phyloP scores from a whole-genome alignment of 2,113 vertebrate genomes.

The Phyllopteryx taeniolatus region DNA sequence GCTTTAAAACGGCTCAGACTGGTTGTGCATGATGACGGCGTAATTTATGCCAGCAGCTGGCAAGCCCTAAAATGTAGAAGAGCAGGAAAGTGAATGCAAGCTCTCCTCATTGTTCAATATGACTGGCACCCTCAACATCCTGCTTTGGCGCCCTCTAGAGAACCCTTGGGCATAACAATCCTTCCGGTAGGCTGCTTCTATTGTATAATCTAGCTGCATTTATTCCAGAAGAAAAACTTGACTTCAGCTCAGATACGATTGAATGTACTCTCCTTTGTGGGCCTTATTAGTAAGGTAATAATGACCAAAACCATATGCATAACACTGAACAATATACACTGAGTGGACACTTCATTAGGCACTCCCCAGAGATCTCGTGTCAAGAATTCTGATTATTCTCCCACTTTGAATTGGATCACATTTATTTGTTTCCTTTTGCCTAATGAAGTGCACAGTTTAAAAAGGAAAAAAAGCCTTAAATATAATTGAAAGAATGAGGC shows the following conservation, averaged over 20 bases:
- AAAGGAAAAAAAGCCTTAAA: slow-evolving; percentile 49
- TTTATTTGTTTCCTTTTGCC: too few species aligned
- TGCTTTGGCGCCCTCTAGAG: background rate
- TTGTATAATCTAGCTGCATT: background rate
- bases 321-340: background rate
- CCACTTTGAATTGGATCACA: too few species aligned
- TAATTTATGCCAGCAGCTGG: background rate
- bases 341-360: background rate
- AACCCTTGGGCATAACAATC: background rate
- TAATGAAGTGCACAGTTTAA: too few species aligned
- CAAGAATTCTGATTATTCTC: background rate
- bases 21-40: background rate
- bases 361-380: background rate
- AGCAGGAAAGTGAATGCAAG: background rate
- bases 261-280: slow-evolving; percentile 65
- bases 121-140: background rate
- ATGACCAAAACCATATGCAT: slow-evolving; percentile 59
- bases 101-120: background rate
- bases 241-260: slow-evolving; percentile 2
- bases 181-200: background rate
- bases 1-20: background rate
- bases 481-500: slow-evolving; percentile 34
- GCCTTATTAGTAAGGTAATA: slow-evolving; percentile 62
- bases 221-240: background rate
- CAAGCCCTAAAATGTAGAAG: background rate